Evolutionary conservation across 2,797 vertebrate genomes (phyloP).

Genomic region (Rhinichthys osculus): DNA sequence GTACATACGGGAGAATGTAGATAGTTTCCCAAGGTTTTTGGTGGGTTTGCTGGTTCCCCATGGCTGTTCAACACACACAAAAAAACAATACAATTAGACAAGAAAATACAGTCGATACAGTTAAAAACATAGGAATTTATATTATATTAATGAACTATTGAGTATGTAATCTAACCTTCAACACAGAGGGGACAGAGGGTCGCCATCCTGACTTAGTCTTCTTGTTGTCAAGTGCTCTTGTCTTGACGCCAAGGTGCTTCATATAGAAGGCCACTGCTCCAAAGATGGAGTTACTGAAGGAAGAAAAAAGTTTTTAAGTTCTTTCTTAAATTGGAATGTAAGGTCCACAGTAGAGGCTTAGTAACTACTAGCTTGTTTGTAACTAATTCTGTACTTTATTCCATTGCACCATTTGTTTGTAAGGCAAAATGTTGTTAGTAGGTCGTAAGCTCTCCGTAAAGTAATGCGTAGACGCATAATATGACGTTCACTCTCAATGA

Average conservation of each 20-base stretch:
- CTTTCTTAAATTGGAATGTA: too few species aligned
- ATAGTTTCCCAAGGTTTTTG: constrained; percentile 66
- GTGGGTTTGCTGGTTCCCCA: constrained; percentile 79
- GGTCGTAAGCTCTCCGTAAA: too few species aligned
- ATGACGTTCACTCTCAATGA: too few species aligned
- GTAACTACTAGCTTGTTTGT: too few species aligned
- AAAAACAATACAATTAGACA: not conserved
- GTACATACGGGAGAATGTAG: constrained; percentile 71
- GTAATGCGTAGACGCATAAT: too few species aligned
- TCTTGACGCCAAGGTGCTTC: constrained; percentile 91
- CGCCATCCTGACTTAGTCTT: constrained; percentile 76
- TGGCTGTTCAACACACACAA: constrained; percentile 18
- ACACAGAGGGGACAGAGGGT: constrained; percentile 37
- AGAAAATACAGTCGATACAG: not conserved
- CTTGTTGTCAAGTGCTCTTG: constrained; percentile 85
- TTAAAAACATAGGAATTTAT: not conserved
- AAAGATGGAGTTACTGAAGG: constrained; percentile 83
- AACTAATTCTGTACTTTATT: too few species aligned
- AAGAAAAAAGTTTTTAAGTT: not conserved
- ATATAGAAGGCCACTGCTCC: constrained; percentile 83
- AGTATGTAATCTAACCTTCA: constrained; percentile 24
- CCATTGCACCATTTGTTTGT: too few species aligned
- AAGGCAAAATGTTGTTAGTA: too few species aligned
- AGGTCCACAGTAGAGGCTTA: too few species aligned
- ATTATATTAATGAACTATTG: not conserved